A percentile compares a stretch with the other conserved stretches of the same genome.
phyloP scores from a whole-genome alignment of 1,140 invertebrate genomes.

The Zaprionus kolodkinae region DNA sequence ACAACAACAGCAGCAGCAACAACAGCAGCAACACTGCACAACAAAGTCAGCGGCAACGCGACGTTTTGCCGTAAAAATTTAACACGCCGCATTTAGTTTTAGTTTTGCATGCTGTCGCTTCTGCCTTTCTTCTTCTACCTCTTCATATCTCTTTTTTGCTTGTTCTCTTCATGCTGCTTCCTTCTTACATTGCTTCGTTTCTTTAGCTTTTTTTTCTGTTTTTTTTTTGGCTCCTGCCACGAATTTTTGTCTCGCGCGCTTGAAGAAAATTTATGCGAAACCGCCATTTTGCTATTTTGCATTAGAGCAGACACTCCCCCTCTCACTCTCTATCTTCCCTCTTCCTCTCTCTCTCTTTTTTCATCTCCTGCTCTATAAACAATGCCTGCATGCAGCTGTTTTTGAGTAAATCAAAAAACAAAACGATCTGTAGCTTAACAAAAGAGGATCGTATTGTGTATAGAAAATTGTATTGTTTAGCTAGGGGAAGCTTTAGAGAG shows the following conservation, averaged over 20 bases:
- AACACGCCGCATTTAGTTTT: constrained; percentile 66
- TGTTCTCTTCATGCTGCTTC: neutral
- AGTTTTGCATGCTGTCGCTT: constrained; percentile 38
- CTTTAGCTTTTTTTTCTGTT: constrained; percentile 12
- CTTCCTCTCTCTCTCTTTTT: neutral
- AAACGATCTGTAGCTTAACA: neutral
- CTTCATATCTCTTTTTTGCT: neutral
- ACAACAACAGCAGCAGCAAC: neutral
- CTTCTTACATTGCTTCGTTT: constrained; percentile 12
- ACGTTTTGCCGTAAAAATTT: constrained; percentile 47
- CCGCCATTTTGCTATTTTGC: constrained; percentile 69
- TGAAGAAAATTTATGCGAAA: constrained; percentile 68
- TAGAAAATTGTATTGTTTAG: neutral
- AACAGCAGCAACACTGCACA: constrained; percentile 29
- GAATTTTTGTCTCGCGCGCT: constrained; percentile 50
- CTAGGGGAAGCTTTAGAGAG: neutral
- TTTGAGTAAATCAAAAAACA: neutral
- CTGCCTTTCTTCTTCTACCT: neutral
- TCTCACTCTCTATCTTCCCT: constrained; percentile 6
- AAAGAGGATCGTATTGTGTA: neutral
- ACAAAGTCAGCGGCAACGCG: constrained; percentile 50
- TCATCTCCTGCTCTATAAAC: constrained; percentile 1
- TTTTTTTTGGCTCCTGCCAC: constrained; percentile 1
- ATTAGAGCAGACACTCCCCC: constrained; percentile 27
- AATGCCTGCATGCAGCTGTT: constrained; percentile 19